phyloP scores from a whole-genome alignment of 2,888 invertebrate species.

The Pseudanteris insignis region DNA sequence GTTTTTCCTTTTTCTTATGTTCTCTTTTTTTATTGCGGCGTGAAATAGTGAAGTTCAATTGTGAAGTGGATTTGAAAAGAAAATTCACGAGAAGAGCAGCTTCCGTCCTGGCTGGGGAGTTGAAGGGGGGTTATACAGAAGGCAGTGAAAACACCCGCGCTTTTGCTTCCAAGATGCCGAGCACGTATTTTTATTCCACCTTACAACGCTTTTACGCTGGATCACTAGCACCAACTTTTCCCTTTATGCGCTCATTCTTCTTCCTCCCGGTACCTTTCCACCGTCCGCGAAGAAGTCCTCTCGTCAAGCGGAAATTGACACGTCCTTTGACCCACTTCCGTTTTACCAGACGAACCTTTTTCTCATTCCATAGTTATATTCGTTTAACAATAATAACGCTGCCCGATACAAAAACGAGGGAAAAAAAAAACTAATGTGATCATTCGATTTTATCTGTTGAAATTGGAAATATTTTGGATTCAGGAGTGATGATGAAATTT shows the following conservation, averaged over 20 bases:
- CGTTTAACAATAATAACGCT: too few species aligned
- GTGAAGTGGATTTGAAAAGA: slow-evolving; percentile 34
- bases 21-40: too few species aligned
- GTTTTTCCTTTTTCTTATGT: too few species aligned
- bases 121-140: slow-evolving; percentile 28
- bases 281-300: slow-evolving; percentile 22
- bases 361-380: slow-evolving; percentile 1
- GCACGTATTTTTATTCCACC: slow-evolving; percentile 43
- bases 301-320: slow-evolving; percentile 39
- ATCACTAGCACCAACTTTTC: slow-evolving; percentile 39
- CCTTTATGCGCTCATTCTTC: slow-evolving; percentile 26
- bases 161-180: slow-evolving; percentile 28
- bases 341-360: slow-evolving; percentile 3
- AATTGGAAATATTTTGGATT: too few species aligned
- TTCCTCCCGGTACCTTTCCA: slow-evolving; percentile 14
- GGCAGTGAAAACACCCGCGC: too few species aligned
- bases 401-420: too few species aligned
- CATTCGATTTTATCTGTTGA: neutral
- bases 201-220: slow-evolving; percentile 35
- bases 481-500: too few species aligned
- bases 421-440: too few species aligned
- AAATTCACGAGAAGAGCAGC: slow-evolving; percentile 28
- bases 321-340: slow-evolving; percentile 10
- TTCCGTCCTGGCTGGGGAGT: slow-evolving; percentile 13
- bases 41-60: slow-evolving; percentile 42